phyloP scores from a whole-genome alignment of 2,888 invertebrate species.

The Macrosoma leucophasiata region DNA sequence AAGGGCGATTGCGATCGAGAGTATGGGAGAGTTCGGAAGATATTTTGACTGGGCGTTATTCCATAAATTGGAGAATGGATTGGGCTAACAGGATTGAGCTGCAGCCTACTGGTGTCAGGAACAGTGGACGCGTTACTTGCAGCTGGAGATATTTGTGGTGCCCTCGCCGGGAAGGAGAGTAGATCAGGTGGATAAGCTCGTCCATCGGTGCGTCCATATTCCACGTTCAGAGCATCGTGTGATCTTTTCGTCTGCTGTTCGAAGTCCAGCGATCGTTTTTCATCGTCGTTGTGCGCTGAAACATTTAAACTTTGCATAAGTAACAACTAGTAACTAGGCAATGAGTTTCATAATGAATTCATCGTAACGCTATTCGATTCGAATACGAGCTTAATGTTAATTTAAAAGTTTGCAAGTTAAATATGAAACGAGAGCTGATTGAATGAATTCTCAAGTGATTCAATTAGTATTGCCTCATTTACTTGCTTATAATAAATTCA shows the following conservation, averaged over 20 bases:
- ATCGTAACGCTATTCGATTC: too few species aligned
- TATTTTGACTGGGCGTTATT: slow-evolving; percentile 74
- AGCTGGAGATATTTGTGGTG: slow-evolving; percentile 83
- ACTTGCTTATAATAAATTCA: too few species aligned
- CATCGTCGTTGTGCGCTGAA: slow-evolving; percentile 80
- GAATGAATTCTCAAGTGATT: too few species aligned
- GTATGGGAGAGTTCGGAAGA: slow-evolving; percentile 88
- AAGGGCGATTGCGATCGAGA: slow-evolving; percentile 87
- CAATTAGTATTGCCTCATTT: too few species aligned
- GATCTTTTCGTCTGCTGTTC: slow-evolving; percentile 76
- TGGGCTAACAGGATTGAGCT: slow-evolving; percentile 78
- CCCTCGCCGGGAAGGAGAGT: slow-evolving; percentile 84
- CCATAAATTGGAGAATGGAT: slow-evolving; percentile 81
- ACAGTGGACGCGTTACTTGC: slow-evolving; percentile 89
- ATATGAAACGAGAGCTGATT: too few species aligned
- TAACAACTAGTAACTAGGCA: too few species aligned
- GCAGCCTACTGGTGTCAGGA: slow-evolving; percentile 81
- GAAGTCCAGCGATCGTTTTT: slow-evolving; percentile 80
- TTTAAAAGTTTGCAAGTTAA: too few species aligned
- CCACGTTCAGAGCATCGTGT: slow-evolving; percentile 71
- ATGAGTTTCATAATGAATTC: too few species aligned
- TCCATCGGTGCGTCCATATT: slow-evolving; percentile 72
- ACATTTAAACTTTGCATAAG: too few species aligned
- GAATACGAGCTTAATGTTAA: too few species aligned
- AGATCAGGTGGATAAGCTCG: slow-evolving; percentile 87